Conservation (phyloP, 1,140 invertebrate genomes). For the Luehdorfia chinensis region DNA sequence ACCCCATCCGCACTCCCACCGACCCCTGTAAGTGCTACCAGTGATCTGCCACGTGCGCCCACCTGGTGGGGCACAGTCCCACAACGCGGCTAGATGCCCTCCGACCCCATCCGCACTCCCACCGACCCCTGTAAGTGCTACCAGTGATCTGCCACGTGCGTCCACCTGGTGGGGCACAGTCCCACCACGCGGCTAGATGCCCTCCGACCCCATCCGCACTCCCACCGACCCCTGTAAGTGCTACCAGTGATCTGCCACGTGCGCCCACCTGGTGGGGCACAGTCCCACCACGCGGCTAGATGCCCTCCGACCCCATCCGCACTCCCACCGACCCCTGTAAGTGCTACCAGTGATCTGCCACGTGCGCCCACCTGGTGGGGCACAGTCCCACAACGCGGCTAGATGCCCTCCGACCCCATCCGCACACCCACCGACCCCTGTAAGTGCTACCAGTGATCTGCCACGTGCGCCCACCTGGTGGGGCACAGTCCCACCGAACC, state of each 20-base stretch:
- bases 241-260: too few relatives aligned
- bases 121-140: conserved; percentile 57
- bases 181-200: conserved; percentile 64
- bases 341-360: too few relatives aligned
- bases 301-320: conserved; percentile 58
- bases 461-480: too few relatives aligned
- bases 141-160: too few relatives aligned
- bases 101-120: conserved; percentile 60
- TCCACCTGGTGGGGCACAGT: conserved; percentile 49
- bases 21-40: conserved; percentile 60
- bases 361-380: conserved; percentile 48
- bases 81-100: conserved; percentile 64
- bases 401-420: conserved; percentile 63
- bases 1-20: conserved; percentile 55
- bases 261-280: conserved; percentile 51
- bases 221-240: conserved; percentile 64
- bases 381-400: conserved; percentile 61
- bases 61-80: conserved; percentile 51
- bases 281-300: conserved; percentile 64
- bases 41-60: too few relatives aligned
- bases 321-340: conserved; percentile 67
- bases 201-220: conserved; percentile 59
- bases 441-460: too few relatives aligned
- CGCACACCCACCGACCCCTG: conserved; percentile 63
- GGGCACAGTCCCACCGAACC: too few relatives aligned